A percentile compares a stretch with the other conserved stretches of the same genome.
Evolutionary conservation across 2,888 invertebrate species (phyloP).

Genomic region (Spisula solida): DNA sequence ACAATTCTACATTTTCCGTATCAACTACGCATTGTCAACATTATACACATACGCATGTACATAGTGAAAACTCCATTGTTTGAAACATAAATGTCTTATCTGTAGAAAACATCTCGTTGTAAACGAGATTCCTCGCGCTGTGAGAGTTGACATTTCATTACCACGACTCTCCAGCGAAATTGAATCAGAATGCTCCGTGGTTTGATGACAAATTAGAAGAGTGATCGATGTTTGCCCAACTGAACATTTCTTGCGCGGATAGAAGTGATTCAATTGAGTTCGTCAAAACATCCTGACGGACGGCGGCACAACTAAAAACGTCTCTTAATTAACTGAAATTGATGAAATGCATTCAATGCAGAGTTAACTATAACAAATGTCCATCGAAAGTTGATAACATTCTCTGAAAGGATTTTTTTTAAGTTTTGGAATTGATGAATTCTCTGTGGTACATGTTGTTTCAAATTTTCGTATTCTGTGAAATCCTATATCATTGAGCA

Average conservation of each 20-base stretch:
- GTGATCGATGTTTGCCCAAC: neutral
- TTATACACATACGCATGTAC: too few species aligned
- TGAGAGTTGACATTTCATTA: conserved; percentile 19
- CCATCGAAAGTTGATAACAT: too few species aligned
- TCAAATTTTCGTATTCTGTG: too few species aligned
- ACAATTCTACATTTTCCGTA: too few species aligned
- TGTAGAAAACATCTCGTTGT: neutral
- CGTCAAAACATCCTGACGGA: neutral
- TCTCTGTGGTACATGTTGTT: too few species aligned
- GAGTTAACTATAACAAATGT: neutral
- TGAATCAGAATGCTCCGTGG: neutral
- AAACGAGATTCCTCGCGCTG: neutral
- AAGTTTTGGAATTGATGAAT: too few species aligned
- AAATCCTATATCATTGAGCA: too few species aligned
- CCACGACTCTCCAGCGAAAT: neutral
- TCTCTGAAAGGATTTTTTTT: too few species aligned
- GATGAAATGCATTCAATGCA: neutral
- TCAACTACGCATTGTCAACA: too few species aligned
- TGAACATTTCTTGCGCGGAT: neutral
- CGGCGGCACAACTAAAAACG: neutral
- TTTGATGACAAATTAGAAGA: neutral
- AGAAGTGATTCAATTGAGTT: neutral
- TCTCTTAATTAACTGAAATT: neutral
- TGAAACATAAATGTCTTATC: neutral
- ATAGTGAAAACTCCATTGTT: neutral